phyloP scores from a whole-genome alignment of 2,113 vertebrate species.

The Oceanodroma tethys region DNA sequence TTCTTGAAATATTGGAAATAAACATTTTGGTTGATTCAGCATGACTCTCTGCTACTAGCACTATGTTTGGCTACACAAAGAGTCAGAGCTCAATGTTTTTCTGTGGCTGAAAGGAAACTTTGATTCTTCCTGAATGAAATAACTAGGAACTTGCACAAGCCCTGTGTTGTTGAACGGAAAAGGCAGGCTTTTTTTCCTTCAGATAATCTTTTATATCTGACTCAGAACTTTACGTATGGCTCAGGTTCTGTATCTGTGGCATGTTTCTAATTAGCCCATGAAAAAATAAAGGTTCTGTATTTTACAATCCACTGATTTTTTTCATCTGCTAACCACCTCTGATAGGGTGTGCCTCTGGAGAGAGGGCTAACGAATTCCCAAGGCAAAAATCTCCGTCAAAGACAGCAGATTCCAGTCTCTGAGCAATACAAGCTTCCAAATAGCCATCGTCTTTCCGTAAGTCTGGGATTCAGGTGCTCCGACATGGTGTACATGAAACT shows the following conservation, averaged over 20 bases:
- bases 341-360: neutral
- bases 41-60: neutral
- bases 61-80: neutral
- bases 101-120: constrained; percentile 46
- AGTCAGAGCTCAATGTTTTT: constrained; percentile 11
- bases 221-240: neutral
- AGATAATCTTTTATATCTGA: constrained; percentile 20
- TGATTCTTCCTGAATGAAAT: constrained; percentile 58
- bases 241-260: neutral
- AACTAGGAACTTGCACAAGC: constrained; percentile 35
- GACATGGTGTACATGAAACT: neutral
- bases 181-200: constrained; percentile 13
- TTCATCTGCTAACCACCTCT: neutral
- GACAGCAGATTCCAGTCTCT: neutral
- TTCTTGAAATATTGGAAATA: neutral
- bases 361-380: neutral
- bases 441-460: neutral
- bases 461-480: neutral
- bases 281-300: neutral
- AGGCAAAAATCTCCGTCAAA: neutral
- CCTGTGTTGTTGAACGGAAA: neutral
- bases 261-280: constrained; percentile 14
- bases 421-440: neutral
- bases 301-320: neutral
- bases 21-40: neutral